These are phyloP conservation scores for western clawed frog (Xenopus tropicalis) DNA, from an alignment of 2,113 vertebrate genomes.

Conservation along the genomic window DNA sequence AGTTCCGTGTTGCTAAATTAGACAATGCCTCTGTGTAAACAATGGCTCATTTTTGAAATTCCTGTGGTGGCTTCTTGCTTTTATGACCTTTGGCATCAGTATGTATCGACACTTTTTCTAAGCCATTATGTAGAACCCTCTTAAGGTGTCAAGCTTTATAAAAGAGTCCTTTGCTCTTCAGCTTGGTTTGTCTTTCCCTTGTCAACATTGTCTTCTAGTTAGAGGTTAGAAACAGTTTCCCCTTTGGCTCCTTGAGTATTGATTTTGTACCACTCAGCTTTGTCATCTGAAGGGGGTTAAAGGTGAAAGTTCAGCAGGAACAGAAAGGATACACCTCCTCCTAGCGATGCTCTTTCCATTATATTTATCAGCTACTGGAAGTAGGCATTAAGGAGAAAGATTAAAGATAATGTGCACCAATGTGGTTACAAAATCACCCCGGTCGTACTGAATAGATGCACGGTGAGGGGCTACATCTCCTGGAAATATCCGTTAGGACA, in stretches of 20 bases:
- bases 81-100: conserved; percentile 72
- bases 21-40: conserved; percentile 18
- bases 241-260: conserved; percentile 72
- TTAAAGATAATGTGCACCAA: too few relatives aligned
- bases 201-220: conserved; percentile 77
- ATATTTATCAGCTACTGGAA: conserved; percentile 50
- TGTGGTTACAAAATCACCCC: too few relatives aligned
- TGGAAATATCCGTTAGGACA: too few relatives aligned
- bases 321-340: conserved; percentile 60
- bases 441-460: too few relatives aligned
- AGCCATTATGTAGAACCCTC: conserved; percentile 64
- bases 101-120: conserved; percentile 60
- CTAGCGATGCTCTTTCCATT: conserved; percentile 59
- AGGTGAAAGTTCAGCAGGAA: conserved; percentile 63
- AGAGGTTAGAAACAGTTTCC: conserved; percentile 72
- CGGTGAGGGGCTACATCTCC: too few relatives aligned
- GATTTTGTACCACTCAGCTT: conserved; percentile 71
- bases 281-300: conserved; percentile 60
- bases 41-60: conserved; percentile 61
- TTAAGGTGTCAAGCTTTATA: conserved; percentile 73
- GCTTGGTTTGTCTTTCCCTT: conserved; percentile 69
- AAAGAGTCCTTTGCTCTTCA: conserved; percentile 61
- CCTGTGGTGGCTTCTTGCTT: conserved; percentile 52
- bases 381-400: not conserved
- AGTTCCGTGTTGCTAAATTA: too few relatives aligned